Percentiles rank a stretch among this genome's conserved stretches.
These are phyloP conservation scores for Bemisia tabaci DNA, from an alignment of 1,140 invertebrate species.

Conservation along the genomic window DNA sequence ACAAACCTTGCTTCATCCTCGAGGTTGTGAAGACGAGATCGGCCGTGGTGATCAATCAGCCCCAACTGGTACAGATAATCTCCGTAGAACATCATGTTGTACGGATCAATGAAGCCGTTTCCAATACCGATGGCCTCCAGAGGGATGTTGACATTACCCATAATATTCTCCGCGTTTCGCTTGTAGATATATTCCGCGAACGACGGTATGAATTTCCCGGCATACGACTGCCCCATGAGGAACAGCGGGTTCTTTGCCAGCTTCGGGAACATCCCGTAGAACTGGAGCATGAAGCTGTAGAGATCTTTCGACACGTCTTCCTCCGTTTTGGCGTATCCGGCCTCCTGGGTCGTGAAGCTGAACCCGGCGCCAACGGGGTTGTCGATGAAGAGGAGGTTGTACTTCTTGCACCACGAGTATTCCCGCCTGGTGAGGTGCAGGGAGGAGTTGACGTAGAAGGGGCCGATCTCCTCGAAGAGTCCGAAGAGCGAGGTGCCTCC, in stretches of 20 bases:
- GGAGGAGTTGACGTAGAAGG: constrained; percentile 28
- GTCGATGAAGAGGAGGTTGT: constrained; percentile 55
- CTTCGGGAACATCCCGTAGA: constrained; percentile 51
- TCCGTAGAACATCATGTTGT: constrained; percentile 60
- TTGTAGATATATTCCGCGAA: constrained; percentile 63
- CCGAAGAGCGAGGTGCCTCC: constrained; percentile 67
- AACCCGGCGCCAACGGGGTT: constrained; percentile 38
- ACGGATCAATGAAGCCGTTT: constrained; percentile 69
- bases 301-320: neutral
- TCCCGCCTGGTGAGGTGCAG: neutral
- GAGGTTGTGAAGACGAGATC: neutral
- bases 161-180: constrained; percentile 26
- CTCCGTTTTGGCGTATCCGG: constrained; percentile 26
- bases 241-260: constrained; percentile 50
- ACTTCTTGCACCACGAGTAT: constrained; percentile 16
- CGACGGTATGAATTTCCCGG: constrained; percentile 57
- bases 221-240: constrained; percentile 77
- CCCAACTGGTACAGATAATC: constrained; percentile 71
- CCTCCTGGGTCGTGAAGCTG: constrained; percentile 51
- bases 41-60: constrained; percentile 26
- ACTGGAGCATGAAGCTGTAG: neutral
- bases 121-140: constrained; percentile 61
- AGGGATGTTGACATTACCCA: constrained; percentile 35
- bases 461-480: constrained; percentile 56
- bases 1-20: too few relatives aligned